Conservation (phyloP, 2,888 invertebrate genomes). For the Oxyteleia sp. region DNA sequence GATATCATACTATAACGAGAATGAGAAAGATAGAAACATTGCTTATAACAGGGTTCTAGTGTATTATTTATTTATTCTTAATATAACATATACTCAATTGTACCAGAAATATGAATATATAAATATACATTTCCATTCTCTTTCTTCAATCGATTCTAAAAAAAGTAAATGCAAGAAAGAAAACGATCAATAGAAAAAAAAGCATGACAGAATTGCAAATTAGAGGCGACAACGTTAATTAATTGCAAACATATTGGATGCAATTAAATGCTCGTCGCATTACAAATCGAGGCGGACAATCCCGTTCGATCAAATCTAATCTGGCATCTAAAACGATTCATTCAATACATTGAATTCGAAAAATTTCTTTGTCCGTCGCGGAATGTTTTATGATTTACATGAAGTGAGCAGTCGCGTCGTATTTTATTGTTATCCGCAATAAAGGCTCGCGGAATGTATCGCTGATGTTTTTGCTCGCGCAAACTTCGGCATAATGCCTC, state of each 20-base stretch:
- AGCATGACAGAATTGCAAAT: constrained; percentile 1
- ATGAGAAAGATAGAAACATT: too few relatives aligned
- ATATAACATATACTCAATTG: too few relatives aligned
- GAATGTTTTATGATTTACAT: constrained; percentile 51
- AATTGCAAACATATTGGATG: constrained; percentile 2
- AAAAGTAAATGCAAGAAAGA: too few relatives aligned
- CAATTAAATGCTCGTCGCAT: constrained; percentile 11
- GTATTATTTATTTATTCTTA: too few relatives aligned
- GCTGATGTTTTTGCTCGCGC: constrained; percentile 5
- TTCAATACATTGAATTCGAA: constrained; percentile 34
- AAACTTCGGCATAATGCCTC: constrained; percentile 44
- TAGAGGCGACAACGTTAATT: neutral
- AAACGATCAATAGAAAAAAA: too few relatives aligned
- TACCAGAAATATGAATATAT: too few relatives aligned
- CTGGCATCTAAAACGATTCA: constrained; percentile 20
- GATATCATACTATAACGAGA: too few relatives aligned
- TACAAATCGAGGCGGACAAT: constrained; percentile 26
- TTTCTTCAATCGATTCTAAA: too few relatives aligned
- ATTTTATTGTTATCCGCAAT: constrained; percentile 16
- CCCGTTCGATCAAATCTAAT: constrained; percentile 31
- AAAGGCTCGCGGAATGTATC: constrained; percentile 24
- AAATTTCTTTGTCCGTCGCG: constrained; percentile 46
- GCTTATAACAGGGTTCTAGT: too few relatives aligned
- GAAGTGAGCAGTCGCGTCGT: constrained; percentile 22
- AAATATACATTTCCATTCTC: too few relatives aligned